A percentile compares a stretch with the other conserved stretches of the same genome.
phyloP scores from a whole-genome alignment of 2,113 vertebrate species.

The Salminus brasiliensis region DNA sequence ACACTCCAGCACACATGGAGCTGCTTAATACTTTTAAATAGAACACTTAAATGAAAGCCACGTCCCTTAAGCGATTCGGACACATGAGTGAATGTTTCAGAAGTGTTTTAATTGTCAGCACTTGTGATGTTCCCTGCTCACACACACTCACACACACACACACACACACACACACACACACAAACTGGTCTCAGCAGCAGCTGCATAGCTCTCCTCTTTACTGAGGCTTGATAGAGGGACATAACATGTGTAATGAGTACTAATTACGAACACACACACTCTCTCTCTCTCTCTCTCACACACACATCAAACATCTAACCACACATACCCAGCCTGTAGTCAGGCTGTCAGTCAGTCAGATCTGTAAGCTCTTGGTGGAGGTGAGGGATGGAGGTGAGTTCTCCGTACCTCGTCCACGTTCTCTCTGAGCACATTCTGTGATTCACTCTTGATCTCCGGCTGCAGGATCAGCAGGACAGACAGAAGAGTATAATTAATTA shows the following conservation, averaged over 20 bases:
- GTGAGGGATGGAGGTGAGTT: not conserved
- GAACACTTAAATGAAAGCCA: not conserved
- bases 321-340: not conserved
- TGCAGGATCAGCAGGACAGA: not conserved
- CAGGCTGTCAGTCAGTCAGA: not conserved
- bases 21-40: not conserved
- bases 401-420: not conserved
- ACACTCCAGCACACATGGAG: not conserved
- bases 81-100: not conserved
- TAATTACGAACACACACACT: not conserved
- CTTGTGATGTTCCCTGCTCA: not conserved
- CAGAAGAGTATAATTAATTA: not conserved
- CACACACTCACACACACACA: not conserved
- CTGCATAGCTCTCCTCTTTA: not conserved
- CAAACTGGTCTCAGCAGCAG: conserved; percentile 2
- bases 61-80: too few relatives aligned
- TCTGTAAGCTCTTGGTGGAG: too few relatives aligned
- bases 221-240: not conserved
- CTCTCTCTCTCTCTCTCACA: conserved; percentile 1
- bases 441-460: not conserved
- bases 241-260: not conserved
- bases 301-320: not conserved
- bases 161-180: not conserved
- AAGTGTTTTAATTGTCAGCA: not conserved
- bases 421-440: not conserved